Base-by-base conservation (phyloP, 2,797 vertebrate species). In the Brotula barbata region DNA sequence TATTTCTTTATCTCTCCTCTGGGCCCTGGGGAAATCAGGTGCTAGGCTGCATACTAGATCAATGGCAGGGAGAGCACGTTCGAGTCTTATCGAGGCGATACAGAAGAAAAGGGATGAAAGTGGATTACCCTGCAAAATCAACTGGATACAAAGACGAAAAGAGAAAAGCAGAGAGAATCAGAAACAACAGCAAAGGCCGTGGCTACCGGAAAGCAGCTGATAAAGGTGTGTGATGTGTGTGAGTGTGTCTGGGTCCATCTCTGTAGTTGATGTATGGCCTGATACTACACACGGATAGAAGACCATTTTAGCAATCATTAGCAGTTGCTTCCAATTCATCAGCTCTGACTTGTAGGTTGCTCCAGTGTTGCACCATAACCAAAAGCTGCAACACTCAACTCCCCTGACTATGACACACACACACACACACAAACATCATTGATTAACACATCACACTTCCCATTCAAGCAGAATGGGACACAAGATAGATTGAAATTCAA, bases 301-400 rank as follows among this genome's bases (percentile, higher is more conserved):
- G 17, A 71, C 31, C 49, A n/a, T 59, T 71, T 81, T 75, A 83
- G 78, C 58, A 21, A 85, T 85, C 80, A 83, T 85, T 85, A 83
- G 78, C 56, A 50, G 65, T 10, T 51, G 70, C 66, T 68, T 80
- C 70, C 63, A 57, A 85, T 87, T 82, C 70, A 81, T 87, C 87
- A 87, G 67, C 62, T 47, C 22, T 7, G 68, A 82, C 65, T 71
- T 25, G 63, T 41, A 31, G 58, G 84, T 88, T 88, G 83, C 87
- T 58, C 42, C 15, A 3, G 57, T 84, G 78, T 88, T 87, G 82
- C 85, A 82, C 71, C 84, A 88, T 81, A 81, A 84, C 75, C n/a
- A n/a, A n/a, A 73, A 86, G 73, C 71, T 65, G 80, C 73, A 75
- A 80, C 47, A 13, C 34, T 65, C 54, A 45, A 63, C 65, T 75